Evolutionary conservation across 2,113 vertebrate genomes (phyloP).

Genomic region (Larimichthys polyactis): DNA sequence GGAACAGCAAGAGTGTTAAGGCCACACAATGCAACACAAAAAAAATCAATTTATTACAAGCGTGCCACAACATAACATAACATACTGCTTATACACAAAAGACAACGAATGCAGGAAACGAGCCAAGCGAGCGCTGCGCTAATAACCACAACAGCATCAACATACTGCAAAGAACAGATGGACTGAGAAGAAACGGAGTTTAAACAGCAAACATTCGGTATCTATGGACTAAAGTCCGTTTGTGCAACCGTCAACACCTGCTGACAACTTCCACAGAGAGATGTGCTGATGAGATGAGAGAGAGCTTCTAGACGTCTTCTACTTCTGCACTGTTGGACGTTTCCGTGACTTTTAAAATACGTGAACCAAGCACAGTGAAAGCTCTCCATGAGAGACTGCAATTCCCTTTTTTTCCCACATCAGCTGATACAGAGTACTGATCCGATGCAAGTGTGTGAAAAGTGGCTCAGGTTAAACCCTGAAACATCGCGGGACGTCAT

Average conservation of each 20-base stretch:
- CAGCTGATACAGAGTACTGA: too few species aligned
- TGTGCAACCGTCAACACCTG: too few species aligned
- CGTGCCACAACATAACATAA: background rate
- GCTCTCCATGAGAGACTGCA: too few species aligned
- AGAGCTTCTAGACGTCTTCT: background rate
- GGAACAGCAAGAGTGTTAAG: background rate
- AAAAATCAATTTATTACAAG: slow-evolving; percentile 22
- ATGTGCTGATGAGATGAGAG: too few species aligned
- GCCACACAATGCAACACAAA: background rate
- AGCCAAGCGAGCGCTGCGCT: background rate
- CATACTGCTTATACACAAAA: background rate
- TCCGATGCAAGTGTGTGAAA: too few species aligned
- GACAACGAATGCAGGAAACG: background rate
- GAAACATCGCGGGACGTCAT: too few species aligned
- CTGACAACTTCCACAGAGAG: too few species aligned
- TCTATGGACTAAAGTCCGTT: too few species aligned
- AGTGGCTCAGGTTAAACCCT: too few species aligned
- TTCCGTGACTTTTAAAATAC: too few species aligned
- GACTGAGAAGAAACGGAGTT: background rate
- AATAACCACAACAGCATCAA: background rate
- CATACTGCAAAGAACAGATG: background rate
- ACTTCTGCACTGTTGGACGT: background rate
- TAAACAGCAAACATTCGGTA: background rate
- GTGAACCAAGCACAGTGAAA: too few species aligned
- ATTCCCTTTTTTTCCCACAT: too few species aligned